These are phyloP conservation scores for Drosophila limbata DNA, from an alignment of 2,888 invertebrate genomes.

Conservation along the genomic window DNA sequence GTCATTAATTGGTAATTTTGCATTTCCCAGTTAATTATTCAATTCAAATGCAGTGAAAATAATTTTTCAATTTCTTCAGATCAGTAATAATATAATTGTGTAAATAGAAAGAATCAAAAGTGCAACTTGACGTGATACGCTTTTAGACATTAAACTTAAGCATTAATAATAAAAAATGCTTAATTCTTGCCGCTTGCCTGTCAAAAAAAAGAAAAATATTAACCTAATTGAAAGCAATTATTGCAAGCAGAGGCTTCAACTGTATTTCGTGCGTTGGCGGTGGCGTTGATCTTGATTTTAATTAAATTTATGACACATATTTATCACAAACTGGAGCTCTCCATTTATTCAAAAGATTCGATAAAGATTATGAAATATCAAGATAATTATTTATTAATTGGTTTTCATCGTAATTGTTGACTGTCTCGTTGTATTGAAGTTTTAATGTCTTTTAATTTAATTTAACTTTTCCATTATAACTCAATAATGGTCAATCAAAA, in stretches of 20 bases:
- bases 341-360: neutral
- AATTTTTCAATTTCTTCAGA: neutral
- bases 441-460: conserved; percentile 17
- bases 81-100: neutral
- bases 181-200: conserved; percentile 36
- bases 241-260: conserved; percentile 28
- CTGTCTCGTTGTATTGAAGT: neutral
- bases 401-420: too few species aligned
- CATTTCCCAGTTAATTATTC: conserved; percentile 2
- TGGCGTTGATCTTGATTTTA: conserved; percentile 51
- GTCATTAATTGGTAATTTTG: neutral
- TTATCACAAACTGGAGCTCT: neutral
- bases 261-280: conserved; percentile 24
- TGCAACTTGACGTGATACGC: conserved; percentile 24
- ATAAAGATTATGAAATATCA: neutral
- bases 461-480: conserved; percentile 37
- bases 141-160: conserved; percentile 34
- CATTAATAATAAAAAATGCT: conserved; percentile 58
- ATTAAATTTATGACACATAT: conserved; percentile 48
- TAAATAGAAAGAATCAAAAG: neutral
- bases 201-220: conserved; percentile 8
- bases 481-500: conserved; percentile 50
- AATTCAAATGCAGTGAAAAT: neutral
- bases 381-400: neutral
- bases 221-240: conserved; percentile 71